Evolutionary conservation across 2,113 vertebrate genomes (phyloP).

Genomic region (Urocolius indicus): DNA sequence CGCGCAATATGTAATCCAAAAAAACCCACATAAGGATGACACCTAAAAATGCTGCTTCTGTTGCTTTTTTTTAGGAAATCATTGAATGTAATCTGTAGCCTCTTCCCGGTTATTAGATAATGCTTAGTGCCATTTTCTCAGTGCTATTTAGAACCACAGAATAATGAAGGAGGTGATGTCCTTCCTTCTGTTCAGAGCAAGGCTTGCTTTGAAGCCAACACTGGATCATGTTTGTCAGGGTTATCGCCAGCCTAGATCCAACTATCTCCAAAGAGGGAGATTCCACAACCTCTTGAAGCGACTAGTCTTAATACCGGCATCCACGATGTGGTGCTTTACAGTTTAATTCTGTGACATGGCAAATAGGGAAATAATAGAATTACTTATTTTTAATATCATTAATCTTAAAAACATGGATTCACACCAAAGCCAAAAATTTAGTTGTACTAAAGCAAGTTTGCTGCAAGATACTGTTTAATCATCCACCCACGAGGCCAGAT

Average conservation of each 20-base stretch:
- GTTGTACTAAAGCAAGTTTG: background rate
- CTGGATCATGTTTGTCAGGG: background rate
- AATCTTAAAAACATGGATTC: background rate
- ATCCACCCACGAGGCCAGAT: rapidly evolving
- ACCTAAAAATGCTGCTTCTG: background rate
- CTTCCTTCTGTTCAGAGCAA: background rate
- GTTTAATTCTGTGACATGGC: background rate
- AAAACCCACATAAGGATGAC: background rate
- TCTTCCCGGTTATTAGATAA: background rate
- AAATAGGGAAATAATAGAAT: background rate
- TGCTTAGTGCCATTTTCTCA: background rate
- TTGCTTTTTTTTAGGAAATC: background rate
- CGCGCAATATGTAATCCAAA: background rate
- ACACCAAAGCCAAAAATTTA: background rate
- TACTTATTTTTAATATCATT: background rate
- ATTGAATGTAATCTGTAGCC: background rate
- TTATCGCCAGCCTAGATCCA: background rate
- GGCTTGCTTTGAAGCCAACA: background rate
- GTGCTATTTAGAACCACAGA: background rate
- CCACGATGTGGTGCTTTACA: background rate
- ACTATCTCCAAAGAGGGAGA: background rate
- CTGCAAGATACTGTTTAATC: background rate
- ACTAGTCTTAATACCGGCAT: background rate
- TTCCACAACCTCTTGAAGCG: background rate
- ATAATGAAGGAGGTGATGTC: background rate